These are phyloP conservation scores for Trididemnum clinides DNA, from an alignment of 23 tunicate species.

Conservation along the genomic window DNA sequence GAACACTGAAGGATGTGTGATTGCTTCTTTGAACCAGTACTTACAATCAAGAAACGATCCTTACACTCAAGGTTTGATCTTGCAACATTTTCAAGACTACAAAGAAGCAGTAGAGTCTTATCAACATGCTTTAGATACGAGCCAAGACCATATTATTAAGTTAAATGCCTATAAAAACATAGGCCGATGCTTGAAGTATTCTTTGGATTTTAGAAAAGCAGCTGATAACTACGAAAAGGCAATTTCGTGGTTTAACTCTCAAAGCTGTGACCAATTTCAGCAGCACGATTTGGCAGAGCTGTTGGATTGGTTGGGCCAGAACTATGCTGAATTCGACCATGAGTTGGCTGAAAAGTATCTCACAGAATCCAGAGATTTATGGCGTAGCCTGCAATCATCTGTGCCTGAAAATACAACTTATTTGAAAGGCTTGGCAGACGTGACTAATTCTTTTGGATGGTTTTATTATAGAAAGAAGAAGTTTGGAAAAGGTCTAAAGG, in stretches of 20 bases:
- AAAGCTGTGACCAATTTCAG: neutral
- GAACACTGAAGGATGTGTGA: neutral
- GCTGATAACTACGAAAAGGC: neutral
- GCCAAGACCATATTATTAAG: neutral
- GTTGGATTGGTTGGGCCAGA: neutral
- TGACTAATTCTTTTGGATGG: neutral
- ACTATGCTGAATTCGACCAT: neutral
- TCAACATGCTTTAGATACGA: neutral
- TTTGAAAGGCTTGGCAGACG: neutral
- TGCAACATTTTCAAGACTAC: neutral
- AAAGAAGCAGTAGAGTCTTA: neutral
- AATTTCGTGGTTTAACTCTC: neutral
- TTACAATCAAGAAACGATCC: neutral
- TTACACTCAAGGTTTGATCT: neutral
- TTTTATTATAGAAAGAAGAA: neutral
- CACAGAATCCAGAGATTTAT: neutral
- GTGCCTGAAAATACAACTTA: neutral
- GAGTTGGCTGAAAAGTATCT: neutral
- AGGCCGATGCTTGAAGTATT: neutral
- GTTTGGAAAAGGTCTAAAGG: neutral
- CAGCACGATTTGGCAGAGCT: neutral
- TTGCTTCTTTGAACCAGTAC: neutral
- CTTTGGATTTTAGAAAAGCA: neutral
- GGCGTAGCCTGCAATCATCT: neutral
- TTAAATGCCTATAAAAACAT: neutral